Evolutionary conservation across 2,888 invertebrate genomes (phyloP).

Genomic region (Pinctada fucata): DNA sequence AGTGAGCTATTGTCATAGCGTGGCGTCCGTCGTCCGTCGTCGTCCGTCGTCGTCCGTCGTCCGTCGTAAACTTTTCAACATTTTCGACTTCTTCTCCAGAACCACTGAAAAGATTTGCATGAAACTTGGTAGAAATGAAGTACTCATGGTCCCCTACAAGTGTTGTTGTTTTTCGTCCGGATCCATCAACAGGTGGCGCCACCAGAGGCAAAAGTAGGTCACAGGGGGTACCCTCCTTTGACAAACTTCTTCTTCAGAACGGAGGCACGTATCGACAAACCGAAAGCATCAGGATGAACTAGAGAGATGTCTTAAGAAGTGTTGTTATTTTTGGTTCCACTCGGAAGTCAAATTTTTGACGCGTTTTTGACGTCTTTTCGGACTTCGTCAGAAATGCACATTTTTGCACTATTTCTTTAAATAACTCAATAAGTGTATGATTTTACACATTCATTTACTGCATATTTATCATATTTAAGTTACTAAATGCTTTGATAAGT

Average conservation of each 20-base stretch:
- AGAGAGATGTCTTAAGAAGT: neutral
- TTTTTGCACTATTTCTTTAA: neutral
- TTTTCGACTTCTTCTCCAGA: no score
- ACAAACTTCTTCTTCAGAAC: neutral
- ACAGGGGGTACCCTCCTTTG: neutral
- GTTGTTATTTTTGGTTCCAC: neutral
- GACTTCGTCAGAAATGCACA: no score
- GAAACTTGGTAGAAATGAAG: no score
- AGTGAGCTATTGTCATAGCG: no score
- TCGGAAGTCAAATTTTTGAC: neutral
- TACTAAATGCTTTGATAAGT: neutral
- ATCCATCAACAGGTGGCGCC: slow-evolving; percentile 1
- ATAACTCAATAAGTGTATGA: neutral
- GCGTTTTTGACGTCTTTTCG: neutral
- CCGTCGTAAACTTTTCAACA: no score
- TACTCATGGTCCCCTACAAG: no score
- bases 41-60: no score
- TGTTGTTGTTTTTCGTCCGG: no score
- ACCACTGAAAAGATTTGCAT: no score
- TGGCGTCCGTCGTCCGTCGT: no score
- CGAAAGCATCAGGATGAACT: neutral
- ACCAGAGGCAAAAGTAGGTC: neutral
- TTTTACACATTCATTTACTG: neutral
- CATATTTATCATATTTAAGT: neutral
- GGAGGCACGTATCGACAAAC: neutral